phyloP scores from a whole-genome alignment of 2,888 invertebrate genomes.

The Caenorhabditis doughertyi region DNA sequence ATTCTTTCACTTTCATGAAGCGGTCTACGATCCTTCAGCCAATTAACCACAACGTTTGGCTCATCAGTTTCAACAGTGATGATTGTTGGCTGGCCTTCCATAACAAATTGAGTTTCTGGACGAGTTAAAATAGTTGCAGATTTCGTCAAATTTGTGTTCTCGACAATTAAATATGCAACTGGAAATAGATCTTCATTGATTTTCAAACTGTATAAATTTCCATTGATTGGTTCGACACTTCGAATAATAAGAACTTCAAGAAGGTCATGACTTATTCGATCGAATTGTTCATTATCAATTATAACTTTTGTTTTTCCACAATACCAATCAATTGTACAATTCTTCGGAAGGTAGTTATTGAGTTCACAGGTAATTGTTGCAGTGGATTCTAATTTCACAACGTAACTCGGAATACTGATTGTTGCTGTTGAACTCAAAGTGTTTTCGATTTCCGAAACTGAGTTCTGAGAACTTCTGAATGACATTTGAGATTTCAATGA shows the following conservation, averaged over 20 bases:
- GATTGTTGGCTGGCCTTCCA: constrained; percentile 82
- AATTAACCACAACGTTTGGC: constrained; percentile 73
- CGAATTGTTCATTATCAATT: constrained; percentile 73
- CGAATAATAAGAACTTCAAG: constrained; percentile 81
- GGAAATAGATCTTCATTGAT: constrained; percentile 81
- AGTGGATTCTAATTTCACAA: constrained; percentile 80
- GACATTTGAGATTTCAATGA: constrained; percentile 71
- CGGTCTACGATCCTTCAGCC: constrained; percentile 79
- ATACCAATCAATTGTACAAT: constrained; percentile 78
- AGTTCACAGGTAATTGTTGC: constrained; percentile 82
- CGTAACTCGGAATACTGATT: constrained; percentile 80
- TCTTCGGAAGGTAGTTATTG: constrained; percentile 77
- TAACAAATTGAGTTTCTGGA: constrained; percentile 81
- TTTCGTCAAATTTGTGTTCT: constrained; percentile 62
- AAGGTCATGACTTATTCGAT: constrained; percentile 78
- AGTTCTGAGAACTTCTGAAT: constrained; percentile 69
- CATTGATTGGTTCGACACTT: constrained; percentile 76
- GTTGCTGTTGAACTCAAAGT: constrained; percentile 69
- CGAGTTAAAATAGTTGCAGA: constrained; percentile 66
- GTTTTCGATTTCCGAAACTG: constrained; percentile 71
- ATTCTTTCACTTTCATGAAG: constrained; percentile 69
- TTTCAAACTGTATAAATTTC: constrained; percentile 80
- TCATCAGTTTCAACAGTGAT: constrained; percentile 73
- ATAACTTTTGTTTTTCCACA: constrained; percentile 75
- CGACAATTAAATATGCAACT: constrained; percentile 81